These are phyloP conservation scores for Pterocles gutturalis DNA, from an alignment of 2,113 vertebrate genomes.

Conservation along the genomic window DNA sequence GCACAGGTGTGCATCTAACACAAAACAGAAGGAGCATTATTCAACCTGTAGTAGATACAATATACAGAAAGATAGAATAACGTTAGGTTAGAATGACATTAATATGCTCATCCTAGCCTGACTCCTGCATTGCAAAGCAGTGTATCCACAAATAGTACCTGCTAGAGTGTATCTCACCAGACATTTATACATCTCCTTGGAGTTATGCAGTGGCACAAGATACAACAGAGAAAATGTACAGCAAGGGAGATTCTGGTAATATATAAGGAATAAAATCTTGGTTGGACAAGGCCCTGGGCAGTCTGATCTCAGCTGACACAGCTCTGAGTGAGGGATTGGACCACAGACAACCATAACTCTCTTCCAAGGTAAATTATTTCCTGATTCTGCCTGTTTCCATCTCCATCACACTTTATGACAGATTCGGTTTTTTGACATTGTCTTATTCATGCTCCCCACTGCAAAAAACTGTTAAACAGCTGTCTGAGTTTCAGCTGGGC, in stretches of 20 bases:
- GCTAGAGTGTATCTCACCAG: neutral
- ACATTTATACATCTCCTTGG: neutral
- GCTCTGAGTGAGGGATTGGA: neutral
- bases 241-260: neutral
- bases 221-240: neutral
- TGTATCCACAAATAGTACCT: neutral
- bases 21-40: neutral
- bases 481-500: too few relatives aligned
- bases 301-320: neutral
- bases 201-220: fast-evolving
- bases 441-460: neutral
- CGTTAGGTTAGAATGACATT: neutral
- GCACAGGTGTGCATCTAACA: neutral
- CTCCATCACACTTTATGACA: neutral
- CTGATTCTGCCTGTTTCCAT: neutral
- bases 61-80: neutral
- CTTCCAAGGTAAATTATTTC: neutral
- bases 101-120: neutral
- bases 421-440: neutral
- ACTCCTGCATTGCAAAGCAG: neutral
- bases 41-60: neutral
- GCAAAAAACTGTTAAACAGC: neutral
- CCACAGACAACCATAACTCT: neutral
- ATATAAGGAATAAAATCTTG: neutral
- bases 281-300: neutral